Percentiles rank a stretch among this genome's conserved stretches.
phyloP scores from a whole-genome alignment of 2,888 invertebrate species.

The Xanthorhoe designata region DNA sequence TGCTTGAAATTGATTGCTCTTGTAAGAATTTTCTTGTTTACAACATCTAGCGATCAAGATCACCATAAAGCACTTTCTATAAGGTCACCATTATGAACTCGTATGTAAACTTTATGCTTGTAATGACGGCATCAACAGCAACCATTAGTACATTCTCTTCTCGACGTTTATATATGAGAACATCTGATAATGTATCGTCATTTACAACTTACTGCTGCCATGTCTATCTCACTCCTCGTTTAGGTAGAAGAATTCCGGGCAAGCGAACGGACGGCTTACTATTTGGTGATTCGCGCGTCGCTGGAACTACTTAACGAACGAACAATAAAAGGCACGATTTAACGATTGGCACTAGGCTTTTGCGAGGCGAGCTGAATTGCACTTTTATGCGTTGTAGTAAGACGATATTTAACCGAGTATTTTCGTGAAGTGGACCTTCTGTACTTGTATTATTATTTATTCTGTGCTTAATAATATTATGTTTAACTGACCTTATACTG shows the following conservation, averaged over 20 bases:
- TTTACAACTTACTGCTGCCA: slow-evolving; percentile 54
- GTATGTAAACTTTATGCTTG: slow-evolving; percentile 40
- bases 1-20: slow-evolving; percentile 18
- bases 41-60: slow-evolving; percentile 16
- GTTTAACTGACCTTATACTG: slow-evolving; percentile 45
- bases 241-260: too few relatives aligned
- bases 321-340: too few relatives aligned
- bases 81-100: slow-evolving; percentile 17
- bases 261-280: too few relatives aligned
- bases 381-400: too few relatives aligned
- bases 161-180: slow-evolving; percentile 45
- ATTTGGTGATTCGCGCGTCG: too few relatives aligned
- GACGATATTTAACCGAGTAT: too few relatives aligned
- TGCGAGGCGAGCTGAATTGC: too few relatives aligned
- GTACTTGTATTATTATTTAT: too few relatives aligned
- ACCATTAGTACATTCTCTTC: slow-evolving; percentile 48
- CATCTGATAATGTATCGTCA: slow-evolving; percentile 49
- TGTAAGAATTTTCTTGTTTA: slow-evolving; percentile 10
- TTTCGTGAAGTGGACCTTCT: too few relatives aligned
- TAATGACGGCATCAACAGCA: slow-evolving; percentile 45
- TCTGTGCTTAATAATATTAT: slow-evolving; percentile 46
- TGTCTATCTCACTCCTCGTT: too few relatives aligned
- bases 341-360: too few relatives aligned
- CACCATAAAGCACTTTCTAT: slow-evolving; percentile 26
- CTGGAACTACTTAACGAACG: too few relatives aligned